Percentiles rank a stretch among this genome's conserved stretches.
These are phyloP conservation scores for Cassiopea andromeda DNA, from an alignment of 30 jellyfish, hydroid and myxozoan species.

Conservation along the genomic window DNA sequence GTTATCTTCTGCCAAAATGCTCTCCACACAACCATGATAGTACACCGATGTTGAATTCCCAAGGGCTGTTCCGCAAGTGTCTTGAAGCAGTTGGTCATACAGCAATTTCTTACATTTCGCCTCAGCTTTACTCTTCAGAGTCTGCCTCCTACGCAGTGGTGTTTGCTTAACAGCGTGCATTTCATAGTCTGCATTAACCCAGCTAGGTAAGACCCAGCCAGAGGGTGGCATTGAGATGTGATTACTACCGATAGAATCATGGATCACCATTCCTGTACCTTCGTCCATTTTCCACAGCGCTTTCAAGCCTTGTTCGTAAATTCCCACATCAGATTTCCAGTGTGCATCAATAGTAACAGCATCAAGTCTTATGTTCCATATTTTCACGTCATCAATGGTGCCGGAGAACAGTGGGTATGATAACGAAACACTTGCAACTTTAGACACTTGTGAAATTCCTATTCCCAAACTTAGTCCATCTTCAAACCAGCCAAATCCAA, in stretches of 20 bases:
- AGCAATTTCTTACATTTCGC: conserved; percentile 34
- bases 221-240: conserved; percentile 51
- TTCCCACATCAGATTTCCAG: conserved; percentile 25
- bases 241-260: conserved; percentile 45
- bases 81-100: conserved; percentile 9
- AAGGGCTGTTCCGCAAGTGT: not conserved
- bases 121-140: conserved; percentile 18
- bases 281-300: conserved; percentile 73
- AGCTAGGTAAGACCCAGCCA: conserved; percentile 57
- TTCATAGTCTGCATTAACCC: conserved; percentile 49
- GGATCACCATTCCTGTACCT: conserved; percentile 45
- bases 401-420: conserved; percentile 43
- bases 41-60: conserved; percentile 19
- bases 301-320: conserved; percentile 7
- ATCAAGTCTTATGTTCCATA: conserved; percentile 52
- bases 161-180: not conserved
- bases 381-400: conserved; percentile 36
- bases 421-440: conserved; percentile 15
- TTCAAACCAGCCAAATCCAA: conserved; percentile 45
- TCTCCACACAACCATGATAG: conserved; percentile 57
- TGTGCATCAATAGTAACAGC: conserved; percentile 53
- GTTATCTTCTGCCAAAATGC: conserved; percentile 14
- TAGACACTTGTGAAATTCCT: conserved; percentile 44
- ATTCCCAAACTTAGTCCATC: conserved; percentile 61
- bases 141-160: not conserved